Conservation (phyloP, 2,797 vertebrate species). For the Cossypha dichroa region DNA sequence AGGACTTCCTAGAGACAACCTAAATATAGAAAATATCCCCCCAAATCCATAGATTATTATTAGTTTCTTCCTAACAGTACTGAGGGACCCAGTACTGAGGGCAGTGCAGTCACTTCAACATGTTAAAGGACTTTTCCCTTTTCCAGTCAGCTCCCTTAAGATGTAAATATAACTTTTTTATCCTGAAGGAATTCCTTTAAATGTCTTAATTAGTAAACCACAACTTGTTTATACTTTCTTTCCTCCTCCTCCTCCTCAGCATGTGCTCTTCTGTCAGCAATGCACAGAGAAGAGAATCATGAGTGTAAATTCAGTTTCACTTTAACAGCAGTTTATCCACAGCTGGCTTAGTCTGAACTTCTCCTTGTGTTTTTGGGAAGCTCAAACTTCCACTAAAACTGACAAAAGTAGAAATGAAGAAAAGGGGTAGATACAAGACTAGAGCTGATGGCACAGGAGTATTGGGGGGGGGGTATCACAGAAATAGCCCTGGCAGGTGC, state of each 20-base stretch:
- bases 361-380: neutral
- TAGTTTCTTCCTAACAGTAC: neutral
- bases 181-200: neutral
- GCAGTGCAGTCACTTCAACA: neutral
- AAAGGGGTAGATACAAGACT: neutral
- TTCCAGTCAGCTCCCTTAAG: neutral
- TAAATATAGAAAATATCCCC: neutral
- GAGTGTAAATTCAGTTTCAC: neutral
- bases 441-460: neutral
- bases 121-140: neutral
- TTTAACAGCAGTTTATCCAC: neutral
- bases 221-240: neutral
- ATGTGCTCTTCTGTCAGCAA: neutral
- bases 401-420: neutral
- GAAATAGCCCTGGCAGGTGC: neutral
- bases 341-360: neutral
- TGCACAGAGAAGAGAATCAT: neutral
- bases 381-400: neutral
- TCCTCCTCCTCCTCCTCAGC: neutral
- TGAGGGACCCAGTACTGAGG: neutral
- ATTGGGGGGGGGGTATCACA: neutral
- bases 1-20: neutral
- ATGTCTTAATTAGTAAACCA: neutral
- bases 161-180: neutral
- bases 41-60: neutral